Evolutionary conservation across 2,113 vertebrate genomes (phyloP).

Genomic region (Lycocorax pyrrhopterus): DNA sequence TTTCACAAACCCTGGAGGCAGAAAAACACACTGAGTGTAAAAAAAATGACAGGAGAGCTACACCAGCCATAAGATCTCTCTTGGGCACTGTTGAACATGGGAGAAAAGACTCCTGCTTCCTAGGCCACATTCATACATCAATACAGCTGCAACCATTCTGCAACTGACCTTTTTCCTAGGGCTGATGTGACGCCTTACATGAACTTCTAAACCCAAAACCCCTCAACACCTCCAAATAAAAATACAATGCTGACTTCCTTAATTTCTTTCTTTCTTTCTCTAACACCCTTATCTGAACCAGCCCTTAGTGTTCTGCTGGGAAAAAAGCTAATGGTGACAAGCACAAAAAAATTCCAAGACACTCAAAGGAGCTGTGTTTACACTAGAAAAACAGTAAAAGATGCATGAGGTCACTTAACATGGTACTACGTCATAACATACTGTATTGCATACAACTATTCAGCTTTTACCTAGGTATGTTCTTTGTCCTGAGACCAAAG

Average conservation of each 20-base stretch:
- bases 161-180: neutral
- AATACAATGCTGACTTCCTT: neutral
- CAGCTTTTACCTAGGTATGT: neutral
- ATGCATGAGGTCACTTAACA: neutral
- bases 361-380: neutral
- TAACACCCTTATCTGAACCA: neutral
- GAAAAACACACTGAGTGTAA: neutral
- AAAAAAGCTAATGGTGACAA: neutral
- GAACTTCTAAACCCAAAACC: neutral
- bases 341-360: neutral
- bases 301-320: neutral
- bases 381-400: neutral
- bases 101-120: neutral
- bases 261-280: neutral
- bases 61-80: neutral
- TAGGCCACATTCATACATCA: neutral
- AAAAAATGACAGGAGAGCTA: neutral
- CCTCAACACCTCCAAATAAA: neutral
- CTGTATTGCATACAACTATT: neutral
- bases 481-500: neutral
- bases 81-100: neutral
- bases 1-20: neutral
- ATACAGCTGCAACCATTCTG: neutral
- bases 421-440: neutral
- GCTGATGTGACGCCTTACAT: neutral